Evolutionary conservation across 1,140 invertebrate species (phyloP).

Genomic region (Idris sp.): DNA sequence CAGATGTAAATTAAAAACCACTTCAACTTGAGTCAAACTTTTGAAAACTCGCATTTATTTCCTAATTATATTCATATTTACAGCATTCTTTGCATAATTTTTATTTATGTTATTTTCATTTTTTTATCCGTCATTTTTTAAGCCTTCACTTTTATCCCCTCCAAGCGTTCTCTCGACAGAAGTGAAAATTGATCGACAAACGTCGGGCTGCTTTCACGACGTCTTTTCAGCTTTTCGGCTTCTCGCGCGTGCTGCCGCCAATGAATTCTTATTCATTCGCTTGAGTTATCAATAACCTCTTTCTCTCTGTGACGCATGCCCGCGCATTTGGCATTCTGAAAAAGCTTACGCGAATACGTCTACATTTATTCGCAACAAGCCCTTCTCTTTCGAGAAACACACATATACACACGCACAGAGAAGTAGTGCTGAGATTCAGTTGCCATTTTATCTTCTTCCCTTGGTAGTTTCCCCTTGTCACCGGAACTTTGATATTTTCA

Average conservation of each 20-base stretch:
- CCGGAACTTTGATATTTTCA: conserved; percentile 17
- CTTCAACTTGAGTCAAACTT: background rate
- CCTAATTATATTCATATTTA: conserved; percentile 51
- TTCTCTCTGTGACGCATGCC: conserved; percentile 32
- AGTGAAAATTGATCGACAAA: conserved; percentile 58
- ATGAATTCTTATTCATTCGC: conserved; percentile 60
- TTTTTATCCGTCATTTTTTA: background rate
- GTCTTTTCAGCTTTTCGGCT: conserved; percentile 53
- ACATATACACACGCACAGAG: too few relatives aligned
- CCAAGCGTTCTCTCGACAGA: conserved; percentile 13
- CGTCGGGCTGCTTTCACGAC: conserved; percentile 44
- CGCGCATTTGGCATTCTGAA: conserved; percentile 35
- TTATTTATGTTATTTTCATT: conserved; percentile 9
- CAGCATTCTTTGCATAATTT: conserved; percentile 43
- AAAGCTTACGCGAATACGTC: conserved; percentile 42
- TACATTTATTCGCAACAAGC: conserved; percentile 48
- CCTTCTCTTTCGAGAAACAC: too few relatives aligned
- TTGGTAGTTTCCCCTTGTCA: too few relatives aligned
- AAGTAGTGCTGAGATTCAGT: conserved; percentile 3
- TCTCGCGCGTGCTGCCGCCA: conserved; percentile 30
- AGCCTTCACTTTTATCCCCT: conserved; percentile 12
- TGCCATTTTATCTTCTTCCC: background rate
- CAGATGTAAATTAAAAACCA: background rate
- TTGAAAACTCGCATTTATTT: conserved; percentile 29
- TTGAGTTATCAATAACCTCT: conserved; percentile 57